Evolutionary conservation across 2,888 invertebrate species (phyloP).

Genomic region (Gasteruption jaculator): DNA sequence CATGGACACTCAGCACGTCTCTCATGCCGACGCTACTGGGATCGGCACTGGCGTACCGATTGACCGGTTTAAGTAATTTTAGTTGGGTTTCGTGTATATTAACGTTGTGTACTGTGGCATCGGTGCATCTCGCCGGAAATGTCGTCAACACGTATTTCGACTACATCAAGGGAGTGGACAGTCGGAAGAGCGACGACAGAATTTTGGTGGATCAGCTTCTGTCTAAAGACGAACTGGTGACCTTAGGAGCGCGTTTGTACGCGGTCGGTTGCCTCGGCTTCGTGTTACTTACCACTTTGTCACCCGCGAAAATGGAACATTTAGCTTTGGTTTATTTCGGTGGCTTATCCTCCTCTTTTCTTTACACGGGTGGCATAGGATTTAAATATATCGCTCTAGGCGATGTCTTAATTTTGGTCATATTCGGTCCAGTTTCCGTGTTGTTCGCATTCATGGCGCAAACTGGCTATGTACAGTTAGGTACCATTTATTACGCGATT

Average conservation of each 20-base stretch:
- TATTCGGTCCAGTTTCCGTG: slow-evolving; percentile 92
- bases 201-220: slow-evolving; percentile 92
- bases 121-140: slow-evolving; percentile 94
- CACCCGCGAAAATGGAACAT: slow-evolving; percentile 92
- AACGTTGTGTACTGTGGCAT: slow-evolving; percentile 81
- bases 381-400: slow-evolving; percentile 94
- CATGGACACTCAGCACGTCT: slow-evolving; percentile 92
- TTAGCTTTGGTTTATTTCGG: slow-evolving; percentile 92
- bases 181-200: slow-evolving; percentile 87
- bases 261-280: slow-evolving; percentile 82
- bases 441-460: slow-evolving; percentile 91
- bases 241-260: slow-evolving; percentile 84
- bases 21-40: slow-evolving; percentile 87
- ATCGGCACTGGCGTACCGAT: slow-evolving; percentile 82
- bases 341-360: slow-evolving; percentile 88
- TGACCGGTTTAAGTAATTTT: slow-evolving; percentile 71
- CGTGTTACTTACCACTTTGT: slow-evolving; percentile 69
- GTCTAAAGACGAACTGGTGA: slow-evolving; percentile 76
- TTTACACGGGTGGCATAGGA: slow-evolving; percentile 96
- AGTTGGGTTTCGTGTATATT: slow-evolving; percentile 75
- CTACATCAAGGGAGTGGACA: slow-evolving; percentile 90
- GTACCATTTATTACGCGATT: slow-evolving; percentile 88
- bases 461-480: slow-evolving; percentile 86
- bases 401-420: slow-evolving; percentile 84
- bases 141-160: slow-evolving; percentile 96